phyloP scores from a whole-genome alignment of 2,797 vertebrate species.

The Nothura maculosa region DNA sequence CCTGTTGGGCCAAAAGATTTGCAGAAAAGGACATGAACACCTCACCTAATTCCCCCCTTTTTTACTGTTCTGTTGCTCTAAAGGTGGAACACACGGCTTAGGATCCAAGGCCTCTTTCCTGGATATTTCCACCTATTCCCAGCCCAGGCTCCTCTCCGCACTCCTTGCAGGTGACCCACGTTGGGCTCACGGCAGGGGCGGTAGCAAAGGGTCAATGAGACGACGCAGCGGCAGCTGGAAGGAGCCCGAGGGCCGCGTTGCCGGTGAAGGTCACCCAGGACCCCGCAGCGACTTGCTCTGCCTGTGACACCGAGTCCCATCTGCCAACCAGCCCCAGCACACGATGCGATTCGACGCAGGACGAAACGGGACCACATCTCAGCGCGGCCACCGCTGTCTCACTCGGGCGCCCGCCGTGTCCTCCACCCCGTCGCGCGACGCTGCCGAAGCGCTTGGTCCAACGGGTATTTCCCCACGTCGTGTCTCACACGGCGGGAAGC shows the following conservation, averaged over 20 bases:
- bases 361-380: not conserved
- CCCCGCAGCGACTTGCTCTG: conserved; percentile 11
- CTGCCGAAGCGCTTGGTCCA: not conserved
- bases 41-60: not conserved
- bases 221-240: conserved; percentile 2
- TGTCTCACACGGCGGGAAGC: not conserved
- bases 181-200: not conserved
- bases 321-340: not conserved
- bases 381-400: not conserved
- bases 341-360: not conserved
- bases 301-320: conserved; percentile 17
- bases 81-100: not conserved
- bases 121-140: no score
- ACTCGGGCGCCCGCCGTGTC: not conserved
- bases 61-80: not conserved
- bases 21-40: not conserved
- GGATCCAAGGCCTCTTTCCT: not conserved
- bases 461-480: not conserved
- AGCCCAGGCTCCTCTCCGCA: accelerated
- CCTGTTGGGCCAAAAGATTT: not conserved
- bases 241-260: not conserved
- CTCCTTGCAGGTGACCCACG: not conserved
- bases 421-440: not conserved
- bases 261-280: conserved; percentile 7
- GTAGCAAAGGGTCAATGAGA: not conserved